These are phyloP conservation scores for Mythimna ferrago DNA, from an alignment of 2,888 invertebrate species.

Conservation along the genomic window DNA sequence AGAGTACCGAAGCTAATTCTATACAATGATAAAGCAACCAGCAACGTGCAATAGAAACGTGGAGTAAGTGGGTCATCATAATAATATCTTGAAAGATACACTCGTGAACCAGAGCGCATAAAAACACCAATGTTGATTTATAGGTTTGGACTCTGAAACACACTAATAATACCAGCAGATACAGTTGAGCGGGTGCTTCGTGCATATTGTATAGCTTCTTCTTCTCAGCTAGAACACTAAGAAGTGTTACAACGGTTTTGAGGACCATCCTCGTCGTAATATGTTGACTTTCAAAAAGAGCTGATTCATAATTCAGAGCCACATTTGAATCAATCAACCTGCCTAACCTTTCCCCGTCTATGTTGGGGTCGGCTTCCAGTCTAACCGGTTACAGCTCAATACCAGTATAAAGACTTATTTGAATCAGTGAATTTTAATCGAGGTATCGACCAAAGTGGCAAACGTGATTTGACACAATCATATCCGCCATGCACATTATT, in stretches of 20 bases:
- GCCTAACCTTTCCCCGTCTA: neutral
- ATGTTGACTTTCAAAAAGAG: neutral
- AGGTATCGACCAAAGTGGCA: constrained; percentile 10
- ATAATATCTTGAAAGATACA: constrained; percentile 62
- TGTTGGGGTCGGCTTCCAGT: too few relatives aligned
- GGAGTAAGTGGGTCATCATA: constrained; percentile 68
- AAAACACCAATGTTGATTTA: constrained; percentile 39
- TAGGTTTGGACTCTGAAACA: constrained; percentile 29
- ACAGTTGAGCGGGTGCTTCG: neutral
- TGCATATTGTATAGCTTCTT: neutral
- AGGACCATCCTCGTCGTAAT: neutral
- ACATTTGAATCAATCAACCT: neutral
- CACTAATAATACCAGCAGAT: neutral
- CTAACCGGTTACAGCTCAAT: too few relatives aligned
- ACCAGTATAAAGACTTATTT: too few relatives aligned
- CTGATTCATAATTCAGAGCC: neutral
- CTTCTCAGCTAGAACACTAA: neutral
- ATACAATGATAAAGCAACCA: constrained; percentile 49
- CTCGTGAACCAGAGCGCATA: constrained; percentile 56
- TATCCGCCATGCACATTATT: constrained; percentile 32
- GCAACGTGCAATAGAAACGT: constrained; percentile 63
- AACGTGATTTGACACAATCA: constrained; percentile 42
- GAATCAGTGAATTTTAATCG: neutral
- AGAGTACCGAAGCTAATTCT: constrained; percentile 44
- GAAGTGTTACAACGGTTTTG: neutral